Base-by-base conservation (phyloP, 2,113 vertebrate species). In the Jacana jacana region DNA sequence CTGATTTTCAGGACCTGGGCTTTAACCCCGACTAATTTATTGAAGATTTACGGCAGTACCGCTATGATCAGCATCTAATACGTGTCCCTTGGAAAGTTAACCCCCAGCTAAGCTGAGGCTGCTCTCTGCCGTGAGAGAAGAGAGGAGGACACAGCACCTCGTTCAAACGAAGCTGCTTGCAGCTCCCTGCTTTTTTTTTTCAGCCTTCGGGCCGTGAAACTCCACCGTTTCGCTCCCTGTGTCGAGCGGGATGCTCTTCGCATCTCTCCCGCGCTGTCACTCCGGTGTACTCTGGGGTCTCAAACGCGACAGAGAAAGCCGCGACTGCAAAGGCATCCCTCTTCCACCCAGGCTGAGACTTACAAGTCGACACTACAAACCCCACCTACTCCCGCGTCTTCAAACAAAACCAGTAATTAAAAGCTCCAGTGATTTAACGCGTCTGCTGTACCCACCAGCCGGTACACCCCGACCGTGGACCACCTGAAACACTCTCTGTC, bases 221-320 rank as follows among this genome's bases (percentile, higher is more conserved):
- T 70, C 66, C 22, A 18, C 13, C 0, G 23, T 19, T 65, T 12
- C 51, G 0, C 16, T 46, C 46, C 16, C 27, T 0, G 42, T 0
- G 19, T 4, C 7, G 4, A 44, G 15, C 0, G 33, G 49, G 75
- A 31, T 49, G 90, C 54, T 73, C 24, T n/a, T 9, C 8, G 1
- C 52, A 18, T 6, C 51, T 20, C 54, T 19, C 52, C 81, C 6
- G 2, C 0, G 28, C 82, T 17, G 44, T 30, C 54, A 1, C 75
- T 20, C 37, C 8, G 3, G 7, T 13, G 52, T 40, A 4, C 58
- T 11, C n/a, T 16, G 4, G 39, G 40, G 17, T 14, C n/a, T 28
- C 33, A 7, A 10, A 65, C 33, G 4, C 0, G 23, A 3, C 61
- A 16, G 9, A 1, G 44, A 64, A 20, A 42, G 39, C 7, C 0